Conservation (phyloP, 2,888 invertebrate species). For the Mythimna impura region DNA sequence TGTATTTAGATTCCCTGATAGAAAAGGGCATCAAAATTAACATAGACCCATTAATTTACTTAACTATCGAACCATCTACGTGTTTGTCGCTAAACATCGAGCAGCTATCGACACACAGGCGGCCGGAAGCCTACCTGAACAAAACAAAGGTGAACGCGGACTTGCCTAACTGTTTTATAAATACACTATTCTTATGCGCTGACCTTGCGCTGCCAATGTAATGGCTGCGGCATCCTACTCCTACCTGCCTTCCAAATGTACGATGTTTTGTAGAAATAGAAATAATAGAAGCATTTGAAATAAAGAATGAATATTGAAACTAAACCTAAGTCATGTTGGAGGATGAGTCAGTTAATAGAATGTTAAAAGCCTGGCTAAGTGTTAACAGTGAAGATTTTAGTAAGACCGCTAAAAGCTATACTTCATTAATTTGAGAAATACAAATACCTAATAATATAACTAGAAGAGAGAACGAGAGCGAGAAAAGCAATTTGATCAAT, state of each 20-base stretch:
- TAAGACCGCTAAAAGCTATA: neutral
- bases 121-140: slow-evolving; percentile 66
- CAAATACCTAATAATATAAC: neutral
- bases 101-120: slow-evolving; percentile 33
- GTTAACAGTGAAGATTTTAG: neutral
- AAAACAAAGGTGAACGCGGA: slow-evolving; percentile 60
- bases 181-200: slow-evolving; percentile 61
- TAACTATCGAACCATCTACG: slow-evolving; percentile 31
- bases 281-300: neutral
- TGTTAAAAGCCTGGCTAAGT: neutral
- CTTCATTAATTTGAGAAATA: neutral
- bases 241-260: slow-evolving; percentile 49
- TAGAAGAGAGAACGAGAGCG: neutral
- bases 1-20: slow-evolving; percentile 1
- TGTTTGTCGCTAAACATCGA: slow-evolving; percentile 43
- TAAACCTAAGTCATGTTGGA: no score
- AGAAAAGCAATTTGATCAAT: no score
- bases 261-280: slow-evolving; percentile 15
- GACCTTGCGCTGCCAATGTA: slow-evolving; percentile 59
- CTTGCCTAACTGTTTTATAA: slow-evolving; percentile 63
- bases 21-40: slow-evolving; percentile 25
- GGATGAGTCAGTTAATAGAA: neutral
- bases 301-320: neutral
- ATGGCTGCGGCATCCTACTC: slow-evolving; percentile 39
- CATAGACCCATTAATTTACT: slow-evolving; percentile 40